phyloP scores from a whole-genome alignment of 2,888 invertebrate species.

The Sicus ferrugineus region DNA sequence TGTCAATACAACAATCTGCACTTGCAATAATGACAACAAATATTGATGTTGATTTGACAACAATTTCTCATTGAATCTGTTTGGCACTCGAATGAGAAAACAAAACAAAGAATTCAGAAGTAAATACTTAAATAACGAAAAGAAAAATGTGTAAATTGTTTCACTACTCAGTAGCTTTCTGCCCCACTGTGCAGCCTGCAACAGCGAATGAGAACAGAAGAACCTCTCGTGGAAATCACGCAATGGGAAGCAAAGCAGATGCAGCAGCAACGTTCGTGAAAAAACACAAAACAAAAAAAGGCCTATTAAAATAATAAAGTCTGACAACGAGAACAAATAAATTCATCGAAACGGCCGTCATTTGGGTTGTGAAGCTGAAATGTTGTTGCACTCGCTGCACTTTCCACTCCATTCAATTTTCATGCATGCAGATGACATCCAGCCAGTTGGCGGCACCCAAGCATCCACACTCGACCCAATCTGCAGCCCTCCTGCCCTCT shows the following conservation, averaged over 20 bases:
- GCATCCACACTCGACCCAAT: neutral
- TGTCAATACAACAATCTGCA: no score
- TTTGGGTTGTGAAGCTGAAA: neutral
- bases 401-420: neutral
- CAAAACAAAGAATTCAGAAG: no score
- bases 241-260: constrained; percentile 47
- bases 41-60: no score
- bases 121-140: no score
- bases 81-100: no score
- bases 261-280: constrained; percentile 12
- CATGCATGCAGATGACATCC: neutral
- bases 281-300: neutral
- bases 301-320: neutral
- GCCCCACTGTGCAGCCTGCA: neutral
- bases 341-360: neutral
- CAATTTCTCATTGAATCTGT: no score
- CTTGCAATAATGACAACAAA: no score
- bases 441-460: neutral
- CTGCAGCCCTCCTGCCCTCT: no score
- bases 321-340: neutral
- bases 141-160: no score
- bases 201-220: constrained; percentile 10
- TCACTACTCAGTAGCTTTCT: constrained; percentile 29
- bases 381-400: neutral
- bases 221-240: constrained; percentile 40